A percentile compares a stretch with the other conserved stretches of the same genome.
Conservation (phyloP, 2,888 invertebrate genomes). For the Pollenia angustigena region DNA sequence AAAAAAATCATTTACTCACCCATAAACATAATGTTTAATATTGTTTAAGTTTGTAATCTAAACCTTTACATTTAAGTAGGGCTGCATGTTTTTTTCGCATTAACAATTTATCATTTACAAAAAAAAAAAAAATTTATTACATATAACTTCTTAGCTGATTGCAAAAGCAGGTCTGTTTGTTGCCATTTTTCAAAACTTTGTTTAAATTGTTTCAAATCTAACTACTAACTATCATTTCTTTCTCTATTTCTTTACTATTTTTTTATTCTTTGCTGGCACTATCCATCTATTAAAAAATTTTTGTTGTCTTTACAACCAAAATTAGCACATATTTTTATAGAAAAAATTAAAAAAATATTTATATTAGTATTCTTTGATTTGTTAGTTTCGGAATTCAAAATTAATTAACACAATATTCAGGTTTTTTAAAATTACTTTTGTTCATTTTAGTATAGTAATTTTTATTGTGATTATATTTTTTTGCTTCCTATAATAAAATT, state of each 20-base stretch:
- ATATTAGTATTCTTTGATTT: neutral
- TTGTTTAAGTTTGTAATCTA: slow-evolving; percentile 57
- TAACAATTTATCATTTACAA: slow-evolving; percentile 5
- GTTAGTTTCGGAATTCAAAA: neutral
- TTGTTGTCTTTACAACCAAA: neutral
- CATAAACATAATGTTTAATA: slow-evolving; percentile 26
- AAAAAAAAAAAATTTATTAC: neutral
- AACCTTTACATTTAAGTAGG: slow-evolving; percentile 61
- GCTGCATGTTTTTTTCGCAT: slow-evolving; percentile 35
- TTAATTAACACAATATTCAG: neutral
- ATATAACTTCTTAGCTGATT: slow-evolving; percentile 25
- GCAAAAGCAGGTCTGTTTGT: slow-evolving; percentile 3
- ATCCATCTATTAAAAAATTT: neutral
- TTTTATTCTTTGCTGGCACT: neutral
- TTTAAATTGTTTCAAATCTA: neutral
- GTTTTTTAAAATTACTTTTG: neutral
- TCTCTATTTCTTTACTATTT: slow-evolving; percentile 24
- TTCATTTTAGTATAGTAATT: slow-evolving; percentile 22
- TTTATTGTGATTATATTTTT: slow-evolving; percentile 38
- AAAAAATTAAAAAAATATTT: slow-evolving; percentile 3
- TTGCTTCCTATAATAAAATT: slow-evolving; percentile 26
- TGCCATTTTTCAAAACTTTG: neutral
- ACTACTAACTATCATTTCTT: slow-evolving; percentile 12
- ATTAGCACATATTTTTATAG: neutral
- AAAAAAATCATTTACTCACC: slow-evolving; percentile 41